Evolutionary conservation across 2,113 vertebrate genomes (phyloP).

Genomic region (Carassius auratus): DNA sequence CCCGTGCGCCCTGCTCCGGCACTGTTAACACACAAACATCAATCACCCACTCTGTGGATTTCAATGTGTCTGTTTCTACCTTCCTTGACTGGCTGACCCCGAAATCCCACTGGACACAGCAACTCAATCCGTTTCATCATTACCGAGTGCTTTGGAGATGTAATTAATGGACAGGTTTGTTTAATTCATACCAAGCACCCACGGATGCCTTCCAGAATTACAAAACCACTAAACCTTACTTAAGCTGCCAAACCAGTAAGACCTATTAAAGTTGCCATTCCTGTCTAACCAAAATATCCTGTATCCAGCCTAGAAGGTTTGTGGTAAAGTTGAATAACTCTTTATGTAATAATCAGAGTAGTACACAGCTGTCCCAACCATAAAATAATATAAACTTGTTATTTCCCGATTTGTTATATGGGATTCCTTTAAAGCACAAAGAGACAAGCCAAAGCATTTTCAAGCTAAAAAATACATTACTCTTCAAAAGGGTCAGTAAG

Average conservation of each 20-base stretch:
- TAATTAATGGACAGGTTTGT: not conserved
- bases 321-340: not conserved
- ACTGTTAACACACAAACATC: conserved; percentile 71
- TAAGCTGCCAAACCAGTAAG: not conserved
- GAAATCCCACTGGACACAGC: not conserved
- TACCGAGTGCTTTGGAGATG: not conserved
- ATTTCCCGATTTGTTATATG: not conserved
- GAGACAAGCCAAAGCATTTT: no score
- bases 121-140: not conserved
- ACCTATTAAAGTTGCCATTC: not conserved
- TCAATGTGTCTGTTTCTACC: not conserved
- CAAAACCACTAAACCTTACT: conserved; percentile 10
- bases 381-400: not conserved
- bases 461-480: not conserved
- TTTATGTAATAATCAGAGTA: not conserved
- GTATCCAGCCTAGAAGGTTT: not conserved
- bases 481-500: not conserved
- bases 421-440: not conserved
- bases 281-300: not conserved
- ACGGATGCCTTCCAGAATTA: not conserved
- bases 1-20: conserved; percentile 96
- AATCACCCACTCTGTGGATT: conserved; percentile 6
- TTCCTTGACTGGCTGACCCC: conserved; percentile 24
- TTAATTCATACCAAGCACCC: not conserved
- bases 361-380: not conserved